Evolutionary conservation across 2,888 invertebrate species (phyloP), one percentile per base, ranked within the genome.

Genomic region (Corbicula japonica): DNA sequence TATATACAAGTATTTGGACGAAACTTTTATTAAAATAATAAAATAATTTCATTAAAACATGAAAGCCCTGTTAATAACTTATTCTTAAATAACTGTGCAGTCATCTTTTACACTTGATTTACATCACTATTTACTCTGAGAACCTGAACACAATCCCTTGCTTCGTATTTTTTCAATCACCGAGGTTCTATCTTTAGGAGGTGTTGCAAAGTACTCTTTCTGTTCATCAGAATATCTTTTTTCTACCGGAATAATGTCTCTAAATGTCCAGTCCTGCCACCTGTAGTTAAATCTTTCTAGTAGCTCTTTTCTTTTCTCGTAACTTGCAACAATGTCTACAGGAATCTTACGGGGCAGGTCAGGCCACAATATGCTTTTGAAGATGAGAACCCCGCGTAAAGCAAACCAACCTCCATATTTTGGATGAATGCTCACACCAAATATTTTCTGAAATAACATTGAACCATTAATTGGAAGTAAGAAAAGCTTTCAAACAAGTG

Each of bases 351-450:
- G 72, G 1, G 65, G 69, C 10, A 93, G 82, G 23, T 89, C 84
- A 5, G 90, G 88, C 62, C 85, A 88, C 23, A 71, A 66, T 5
- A 93, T 30, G 54, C 90, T 85, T 60, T 87, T 91, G 81, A 94
- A 93, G 46, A 94, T 91, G 15, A 94, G 69, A 5, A 94, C 93
- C 5, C 94, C 93, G 35, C 95, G 87, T 71, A 94, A 89, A 0
- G 94, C 94, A 90, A 94, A 95, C 94, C 94, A 95, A n/a, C 95
- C 95, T 21, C 94, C 94, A 88, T 92, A 94, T 58, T 89, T 88
- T 8, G 94, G 94, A 89, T 95, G 95, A 35, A 94, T 87, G 44
- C 93, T 92, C 21, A 94, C 93, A 15, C 94, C 94, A 90, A 86
- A 93, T 10, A 94, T 92, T 82, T 91, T 92, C 93, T 93, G 89